Evolutionary conservation across 2,113 vertebrate genomes (phyloP).

Genomic region (Sminthopsis crassicaudata): DNA sequence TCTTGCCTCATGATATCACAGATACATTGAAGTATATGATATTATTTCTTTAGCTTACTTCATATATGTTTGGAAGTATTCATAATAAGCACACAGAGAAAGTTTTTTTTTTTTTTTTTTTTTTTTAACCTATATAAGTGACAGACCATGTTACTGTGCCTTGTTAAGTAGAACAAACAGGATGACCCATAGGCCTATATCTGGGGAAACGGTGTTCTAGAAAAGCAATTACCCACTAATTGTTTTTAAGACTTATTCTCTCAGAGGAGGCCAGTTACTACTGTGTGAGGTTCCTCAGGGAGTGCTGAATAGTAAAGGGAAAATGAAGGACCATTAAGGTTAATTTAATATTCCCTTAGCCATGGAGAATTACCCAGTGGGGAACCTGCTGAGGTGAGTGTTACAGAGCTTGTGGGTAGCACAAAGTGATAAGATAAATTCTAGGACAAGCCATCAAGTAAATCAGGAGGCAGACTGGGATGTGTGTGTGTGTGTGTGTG

Average conservation of each 20-base stretch:
- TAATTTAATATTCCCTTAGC: constrained; percentile 34
- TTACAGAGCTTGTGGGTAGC: neutral
- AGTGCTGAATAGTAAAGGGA: neutral
- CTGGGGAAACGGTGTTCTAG: neutral
- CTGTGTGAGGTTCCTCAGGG: neutral
- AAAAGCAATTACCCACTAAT: constrained; percentile 3
- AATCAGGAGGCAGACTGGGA: neutral
- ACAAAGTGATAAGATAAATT: neutral
- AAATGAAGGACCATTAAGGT: constrained; percentile 5
- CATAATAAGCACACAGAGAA: neutral
- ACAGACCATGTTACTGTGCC: neutral
- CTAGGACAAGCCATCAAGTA: neutral
- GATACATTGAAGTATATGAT: neutral
- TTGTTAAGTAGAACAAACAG: neutral
- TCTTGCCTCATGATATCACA: neutral
- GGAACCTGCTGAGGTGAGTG: neutral
- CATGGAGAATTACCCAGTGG: neutral
- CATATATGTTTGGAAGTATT: neutral
- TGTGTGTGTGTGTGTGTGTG: too few relatives aligned
- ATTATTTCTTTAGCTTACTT: neutral
- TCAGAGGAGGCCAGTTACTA: neutral
- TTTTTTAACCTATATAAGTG: neutral
- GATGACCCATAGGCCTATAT: neutral
- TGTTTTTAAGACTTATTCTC: neutral
- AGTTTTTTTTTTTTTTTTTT: neutral